Percentiles rank a stretch among this genome's conserved stretches.
phyloP scores from a whole-genome alignment of 2,113 vertebrate genomes.

The Pseudorectes ferrugineus region DNA sequence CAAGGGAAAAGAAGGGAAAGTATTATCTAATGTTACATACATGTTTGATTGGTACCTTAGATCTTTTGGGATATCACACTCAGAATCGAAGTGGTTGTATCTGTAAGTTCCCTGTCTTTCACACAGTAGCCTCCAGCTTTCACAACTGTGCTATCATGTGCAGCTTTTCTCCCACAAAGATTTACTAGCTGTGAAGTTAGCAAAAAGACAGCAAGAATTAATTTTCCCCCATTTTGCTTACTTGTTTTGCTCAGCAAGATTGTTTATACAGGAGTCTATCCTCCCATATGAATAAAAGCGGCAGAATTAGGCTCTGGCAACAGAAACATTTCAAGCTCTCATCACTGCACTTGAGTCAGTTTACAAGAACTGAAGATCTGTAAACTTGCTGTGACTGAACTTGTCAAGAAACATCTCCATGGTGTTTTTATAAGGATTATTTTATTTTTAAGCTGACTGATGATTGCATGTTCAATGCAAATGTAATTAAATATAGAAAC shows the following conservation, averaged over 20 bases:
- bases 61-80: neutral
- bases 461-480: neutral
- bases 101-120: neutral
- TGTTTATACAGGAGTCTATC: neutral
- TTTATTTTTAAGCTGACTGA: conserved; percentile 25
- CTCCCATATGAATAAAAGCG: neutral
- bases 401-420: neutral
- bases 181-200: neutral
- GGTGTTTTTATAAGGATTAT: neutral
- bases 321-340: neutral
- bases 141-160: neutral
- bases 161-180: neutral
- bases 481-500: conserved; percentile 1
- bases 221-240: neutral
- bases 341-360: neutral
- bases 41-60: neutral
- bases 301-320: neutral
- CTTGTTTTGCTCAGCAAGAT: neutral
- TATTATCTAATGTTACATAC: neutral
- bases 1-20: neutral
- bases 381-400: neutral
- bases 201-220: neutral
- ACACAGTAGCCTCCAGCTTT: neutral
- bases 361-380: neutral
- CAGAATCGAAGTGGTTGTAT: neutral